phyloP scores from a whole-genome alignment of 2,797 vertebrate genomes.

The Bradypus variegatus region DNA sequence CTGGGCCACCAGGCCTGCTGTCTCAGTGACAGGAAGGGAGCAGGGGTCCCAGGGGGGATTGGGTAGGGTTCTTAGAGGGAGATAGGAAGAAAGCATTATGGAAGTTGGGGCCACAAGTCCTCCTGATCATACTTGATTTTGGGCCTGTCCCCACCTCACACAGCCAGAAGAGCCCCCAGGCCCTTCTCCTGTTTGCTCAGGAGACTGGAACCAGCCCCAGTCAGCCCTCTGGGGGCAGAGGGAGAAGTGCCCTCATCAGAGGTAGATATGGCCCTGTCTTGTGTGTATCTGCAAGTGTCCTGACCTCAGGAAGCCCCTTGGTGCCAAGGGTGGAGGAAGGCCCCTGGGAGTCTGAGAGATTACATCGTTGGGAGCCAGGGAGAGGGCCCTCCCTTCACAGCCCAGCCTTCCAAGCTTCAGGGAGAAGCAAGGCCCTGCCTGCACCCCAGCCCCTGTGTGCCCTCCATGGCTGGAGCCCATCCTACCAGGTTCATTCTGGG shows the following conservation, averaged over 20 bases:
- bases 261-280: not conserved
- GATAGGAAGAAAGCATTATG: not conserved
- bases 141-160: not conserved
- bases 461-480: not conserved
- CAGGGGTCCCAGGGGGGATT: not conserved
- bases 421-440: not conserved
- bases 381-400: not conserved
- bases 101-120: not conserved
- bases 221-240: not conserved
- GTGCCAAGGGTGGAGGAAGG: not conserved
- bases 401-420: not conserved
- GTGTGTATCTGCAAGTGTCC: not conserved
- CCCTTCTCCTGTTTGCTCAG: not conserved
- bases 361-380: not conserved
- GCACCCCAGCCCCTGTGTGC: rapidly evolving
- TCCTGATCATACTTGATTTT: not conserved
- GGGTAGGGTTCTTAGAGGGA: not conserved
- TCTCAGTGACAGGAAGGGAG: no score
- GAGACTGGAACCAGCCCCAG: not conserved
- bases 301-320: not conserved
- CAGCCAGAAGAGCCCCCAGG: not conserved
- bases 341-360: not conserved
- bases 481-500: not conserved
- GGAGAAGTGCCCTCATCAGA: not conserved
- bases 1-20: not conserved